Evolutionary conservation across 2,888 invertebrate species (phyloP).

Genomic region (Melanophora roralis): DNA sequence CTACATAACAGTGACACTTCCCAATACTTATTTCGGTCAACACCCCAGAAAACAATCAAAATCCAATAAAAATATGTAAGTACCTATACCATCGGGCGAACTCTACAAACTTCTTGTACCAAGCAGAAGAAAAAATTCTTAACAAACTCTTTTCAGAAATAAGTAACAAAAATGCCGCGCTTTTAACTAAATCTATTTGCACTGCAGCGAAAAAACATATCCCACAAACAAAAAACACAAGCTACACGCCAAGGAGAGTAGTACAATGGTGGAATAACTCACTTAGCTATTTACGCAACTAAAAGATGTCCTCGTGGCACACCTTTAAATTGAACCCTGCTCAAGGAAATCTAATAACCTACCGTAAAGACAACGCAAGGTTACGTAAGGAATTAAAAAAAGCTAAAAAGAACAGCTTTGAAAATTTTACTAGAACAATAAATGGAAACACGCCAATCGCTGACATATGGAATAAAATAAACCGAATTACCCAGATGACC

Average conservation of each 20-base stretch:
- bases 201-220: slow-evolving; percentile 13
- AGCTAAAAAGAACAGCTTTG: slow-evolving; percentile 12
- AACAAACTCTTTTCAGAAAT: not conserved
- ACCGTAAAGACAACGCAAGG: not conserved
- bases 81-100: not conserved
- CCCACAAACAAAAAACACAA: slow-evolving; percentile 4
- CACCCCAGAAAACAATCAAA: not conserved
- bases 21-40: not conserved
- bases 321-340: not conserved
- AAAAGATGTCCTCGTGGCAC: slow-evolving; percentile 2
- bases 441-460: not conserved
- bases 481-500: not conserved
- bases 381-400: slow-evolving; percentile 23
- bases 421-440: slow-evolving; percentile 21
- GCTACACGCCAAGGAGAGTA: not conserved
- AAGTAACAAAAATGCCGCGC: slow-evolving; percentile 8
- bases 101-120: not conserved
- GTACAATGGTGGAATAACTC: slow-evolving; percentile 2
- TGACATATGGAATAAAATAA: slow-evolving; percentile 24
- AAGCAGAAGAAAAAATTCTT: not conserved
- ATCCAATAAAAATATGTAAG: not conserved
- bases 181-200: not conserved
- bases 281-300: not conserved
- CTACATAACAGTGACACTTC: not conserved
- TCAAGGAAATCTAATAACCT: not conserved